A percentile compares a stretch with the other conserved stretches of the same genome.
Conservation (phyloP, 2,888 invertebrate species). For the Epicampocera succincta region DNA sequence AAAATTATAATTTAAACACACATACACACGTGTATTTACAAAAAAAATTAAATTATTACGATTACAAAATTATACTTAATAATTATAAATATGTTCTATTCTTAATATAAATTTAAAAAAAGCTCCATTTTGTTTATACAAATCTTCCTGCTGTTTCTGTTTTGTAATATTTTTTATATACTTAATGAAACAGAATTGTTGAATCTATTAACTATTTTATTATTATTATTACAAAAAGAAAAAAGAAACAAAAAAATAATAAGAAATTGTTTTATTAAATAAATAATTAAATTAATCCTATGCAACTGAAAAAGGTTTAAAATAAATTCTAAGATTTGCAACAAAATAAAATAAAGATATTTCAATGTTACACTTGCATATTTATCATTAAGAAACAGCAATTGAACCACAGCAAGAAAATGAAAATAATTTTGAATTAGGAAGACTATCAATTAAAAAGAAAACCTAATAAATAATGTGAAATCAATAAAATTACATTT, state of each 20-base stretch:
- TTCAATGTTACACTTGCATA: conserved; percentile 68
- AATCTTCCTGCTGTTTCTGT: conserved; percentile 22
- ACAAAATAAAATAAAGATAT: conserved; percentile 39
- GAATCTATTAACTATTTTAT: conserved; percentile 31
- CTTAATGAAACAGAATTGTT: conserved; percentile 26
- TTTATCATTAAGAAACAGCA: conserved; percentile 48
- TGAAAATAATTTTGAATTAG: conserved; percentile 59
- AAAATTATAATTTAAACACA: conserved; percentile 46
- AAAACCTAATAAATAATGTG: conserved; percentile 30
- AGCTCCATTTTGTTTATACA: conserved; percentile 25
- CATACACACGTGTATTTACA: conserved; percentile 3
- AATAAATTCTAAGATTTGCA: conserved; percentile 59
- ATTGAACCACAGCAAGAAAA: conserved; percentile 33
- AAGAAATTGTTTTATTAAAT: conserved; percentile 24
- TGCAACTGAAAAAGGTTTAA: conserved; percentile 63
- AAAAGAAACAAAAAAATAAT: not conserved
- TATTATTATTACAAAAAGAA: conserved; percentile 3
- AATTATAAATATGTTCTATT: conserved; percentile 33
- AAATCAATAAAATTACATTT: conserved; percentile 41
- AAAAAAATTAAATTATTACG: not conserved
- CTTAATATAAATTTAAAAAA: conserved; percentile 16
- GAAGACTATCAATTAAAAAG: conserved; percentile 57
- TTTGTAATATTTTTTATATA: conserved; percentile 8
- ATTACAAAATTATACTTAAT: conserved; percentile 20
- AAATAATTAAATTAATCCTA: conserved; percentile 47